Base-by-base conservation (phyloP, 2,797 vertebrate genomes). In the Heliangelus exortis region DNA sequence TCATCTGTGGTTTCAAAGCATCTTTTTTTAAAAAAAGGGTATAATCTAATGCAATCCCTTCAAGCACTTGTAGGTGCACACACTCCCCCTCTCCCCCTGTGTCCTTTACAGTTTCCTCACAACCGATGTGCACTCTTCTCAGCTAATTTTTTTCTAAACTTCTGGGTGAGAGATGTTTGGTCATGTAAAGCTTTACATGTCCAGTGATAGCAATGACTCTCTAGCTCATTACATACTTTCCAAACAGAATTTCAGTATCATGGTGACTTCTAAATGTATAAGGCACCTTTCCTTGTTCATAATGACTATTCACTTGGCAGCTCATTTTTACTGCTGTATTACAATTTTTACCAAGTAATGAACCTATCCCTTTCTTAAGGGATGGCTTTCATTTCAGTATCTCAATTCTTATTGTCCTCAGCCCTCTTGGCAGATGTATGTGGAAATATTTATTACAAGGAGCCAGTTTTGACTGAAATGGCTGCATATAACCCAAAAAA, bases 331-430 rank as follows among this genome's bases (percentile, higher is more conserved):
- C 22, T 73, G 53, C 23, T 43, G 33, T 57, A 78, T 21, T 90
- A 54, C 8, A 34, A 73, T 19, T 54, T 55, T 15, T 59, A 65
- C 51, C 16, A 72, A 63, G 34, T 55, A 87, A 91, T 22, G 19
- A 92, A 79, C 9, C 33, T 73, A 53, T 66, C 39, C 31, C 91
- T 93, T 90, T 91, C 86, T 95, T 84, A 88, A 84, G 71, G 59
- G 45, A 91, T 62, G 39, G 26, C 5, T 90, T 91, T 94, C 48
- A 36, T 91, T 92, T 90, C 68, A 69, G 48, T 71, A 54, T 47
- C 77, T 67, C 50, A 87, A 84, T 95, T 84, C 58, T 61, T 84
- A 57, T 57, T 94, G 77, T 91, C 76, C 77, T 94, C 67, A 66
- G 29, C 12, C 39, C 90, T 48, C 71, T 86, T 76, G 55, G 66